Conservation (phyloP, 37 sponge, comb jelly and placozoan genomes). For the Ephydatia muelleri region DNA sequence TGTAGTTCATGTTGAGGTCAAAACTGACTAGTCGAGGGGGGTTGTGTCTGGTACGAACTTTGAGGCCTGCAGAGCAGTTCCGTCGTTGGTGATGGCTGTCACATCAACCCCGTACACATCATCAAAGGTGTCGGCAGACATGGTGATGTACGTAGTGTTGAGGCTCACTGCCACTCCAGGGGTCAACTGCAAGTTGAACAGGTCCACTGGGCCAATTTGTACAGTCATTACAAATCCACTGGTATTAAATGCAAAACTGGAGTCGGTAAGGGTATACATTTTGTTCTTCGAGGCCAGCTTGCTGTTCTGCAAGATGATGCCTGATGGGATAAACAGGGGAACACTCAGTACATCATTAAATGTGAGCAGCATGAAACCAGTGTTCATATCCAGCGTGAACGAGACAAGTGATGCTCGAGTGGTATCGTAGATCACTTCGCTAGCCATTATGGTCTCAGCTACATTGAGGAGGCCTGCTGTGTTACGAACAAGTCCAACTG, state of each 20-base stretch:
- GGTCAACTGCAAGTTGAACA: constrained; percentile 75
- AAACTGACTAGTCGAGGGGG: constrained; percentile 65
- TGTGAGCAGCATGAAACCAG: constrained; percentile 67
- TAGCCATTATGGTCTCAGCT: constrained; percentile 8
- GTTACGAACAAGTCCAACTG: constrained; percentile 53
- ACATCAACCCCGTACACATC: constrained; percentile 80
- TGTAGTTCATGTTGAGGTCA: constrained; percentile 75
- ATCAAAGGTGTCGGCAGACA: constrained; percentile 67
- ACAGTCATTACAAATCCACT: constrained; percentile 74
- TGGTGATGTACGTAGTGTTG: constrained; percentile 66
- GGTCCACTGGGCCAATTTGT: constrained; percentile 74
- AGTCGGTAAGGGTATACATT: constrained; percentile 59
- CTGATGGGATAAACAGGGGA: constrained; percentile 53
- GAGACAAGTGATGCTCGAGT: constrained; percentile 34
- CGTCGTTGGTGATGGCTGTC: constrained; percentile 78
- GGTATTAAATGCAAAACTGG: constrained; percentile 36
- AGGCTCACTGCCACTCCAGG: constrained; percentile 52
- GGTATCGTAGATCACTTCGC: constrained; percentile 37
- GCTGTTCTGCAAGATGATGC: constrained; percentile 70
- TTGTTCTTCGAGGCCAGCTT: neutral
- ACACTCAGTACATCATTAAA: constrained; percentile 84
- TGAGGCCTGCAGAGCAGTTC: constrained; percentile 57
- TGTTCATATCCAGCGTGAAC: constrained; percentile 80
- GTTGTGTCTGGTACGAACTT: constrained; percentile 66
- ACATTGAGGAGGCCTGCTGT: constrained; percentile 21